Evolutionary conservation across 2,888 invertebrate genomes (phyloP).

Genomic region (Parapristionchus giblindavisi): DNA sequence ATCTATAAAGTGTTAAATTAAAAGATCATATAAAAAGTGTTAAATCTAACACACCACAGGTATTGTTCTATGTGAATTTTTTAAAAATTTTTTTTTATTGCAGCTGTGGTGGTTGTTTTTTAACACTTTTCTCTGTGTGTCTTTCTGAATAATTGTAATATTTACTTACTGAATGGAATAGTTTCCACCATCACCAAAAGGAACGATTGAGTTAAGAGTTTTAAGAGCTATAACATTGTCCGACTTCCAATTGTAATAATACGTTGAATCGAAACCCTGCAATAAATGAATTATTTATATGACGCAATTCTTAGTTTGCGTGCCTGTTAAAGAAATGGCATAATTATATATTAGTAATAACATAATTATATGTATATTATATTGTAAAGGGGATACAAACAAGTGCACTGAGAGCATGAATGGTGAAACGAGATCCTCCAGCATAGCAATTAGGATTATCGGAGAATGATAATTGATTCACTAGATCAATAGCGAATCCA

Average conservation of each 20-base stretch:
- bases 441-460: background rate
- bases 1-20: no score
- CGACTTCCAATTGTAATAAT: background rate
- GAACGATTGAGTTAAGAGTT: background rate
- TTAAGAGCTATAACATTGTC: background rate
- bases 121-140: no score
- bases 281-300: background rate
- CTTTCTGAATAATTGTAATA: no score
- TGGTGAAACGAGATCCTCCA: background rate
- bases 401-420: background rate
- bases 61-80: no score
- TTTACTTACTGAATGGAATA: background rate
- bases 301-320: no score
- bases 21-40: no score
- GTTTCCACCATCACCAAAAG: background rate
- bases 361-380: no score
- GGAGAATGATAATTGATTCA: background rate
- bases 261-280: conserved; percentile 7
- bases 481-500: background rate
- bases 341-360: no score
- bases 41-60: no score
- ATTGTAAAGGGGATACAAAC: background rate
- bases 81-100: no score
- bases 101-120: no score
- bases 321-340: no score